phyloP scores from a whole-genome alignment of 2,888 invertebrate species.

The Eupithecia dodoneata region DNA sequence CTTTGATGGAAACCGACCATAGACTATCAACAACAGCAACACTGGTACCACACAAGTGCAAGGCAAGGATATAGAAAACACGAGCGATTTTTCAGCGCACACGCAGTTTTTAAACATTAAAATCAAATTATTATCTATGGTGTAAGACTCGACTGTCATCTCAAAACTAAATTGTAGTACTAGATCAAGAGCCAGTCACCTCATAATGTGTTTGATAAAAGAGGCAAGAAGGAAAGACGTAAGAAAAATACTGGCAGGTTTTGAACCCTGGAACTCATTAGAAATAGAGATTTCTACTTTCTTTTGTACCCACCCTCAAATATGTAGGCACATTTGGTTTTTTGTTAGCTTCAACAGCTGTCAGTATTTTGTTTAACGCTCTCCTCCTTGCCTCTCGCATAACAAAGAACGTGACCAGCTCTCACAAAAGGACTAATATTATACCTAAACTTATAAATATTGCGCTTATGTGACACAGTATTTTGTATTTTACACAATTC shows the following conservation, averaged over 20 bases:
- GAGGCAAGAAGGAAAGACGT: background rate
- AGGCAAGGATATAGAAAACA: conserved; percentile 12
- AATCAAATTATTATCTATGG: background rate
- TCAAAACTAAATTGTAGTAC: background rate
- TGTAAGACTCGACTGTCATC: background rate
- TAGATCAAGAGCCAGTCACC: background rate
- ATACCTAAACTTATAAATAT: background rate
- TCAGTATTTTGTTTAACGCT: background rate
- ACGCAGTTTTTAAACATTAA: background rate
- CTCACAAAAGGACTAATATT: background rate
- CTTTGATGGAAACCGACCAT: conserved; percentile 16
- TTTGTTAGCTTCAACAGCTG: background rate
- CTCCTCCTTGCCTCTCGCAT: background rate
- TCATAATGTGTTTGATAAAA: background rate
- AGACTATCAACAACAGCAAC: conserved; percentile 21
- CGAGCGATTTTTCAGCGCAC: conserved; percentile 7
- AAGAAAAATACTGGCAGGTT: background rate
- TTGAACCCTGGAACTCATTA: background rate
- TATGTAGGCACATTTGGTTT: background rate
- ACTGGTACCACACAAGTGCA: conserved; percentile 24
- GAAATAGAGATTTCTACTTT: background rate
- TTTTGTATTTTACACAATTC: background rate
- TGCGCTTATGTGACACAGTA: conserved; percentile 23
- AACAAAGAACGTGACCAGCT: background rate
- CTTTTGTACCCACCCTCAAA: background rate